Evolutionary conservation across 2,113 vertebrate genomes (phyloP).

Genomic region (Odontesthes bonariensis): DNA sequence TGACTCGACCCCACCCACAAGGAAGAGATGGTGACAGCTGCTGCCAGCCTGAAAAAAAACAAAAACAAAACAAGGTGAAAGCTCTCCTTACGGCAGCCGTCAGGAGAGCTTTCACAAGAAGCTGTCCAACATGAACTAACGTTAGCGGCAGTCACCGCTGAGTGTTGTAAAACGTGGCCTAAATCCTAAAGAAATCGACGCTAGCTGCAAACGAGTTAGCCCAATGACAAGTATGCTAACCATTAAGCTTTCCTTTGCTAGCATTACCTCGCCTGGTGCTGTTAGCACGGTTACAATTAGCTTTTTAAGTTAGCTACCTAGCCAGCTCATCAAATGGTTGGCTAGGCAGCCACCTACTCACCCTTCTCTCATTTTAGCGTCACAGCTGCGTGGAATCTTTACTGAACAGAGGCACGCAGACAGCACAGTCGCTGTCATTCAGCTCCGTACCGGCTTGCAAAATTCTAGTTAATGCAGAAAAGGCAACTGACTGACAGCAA

Average conservation of each 20-base stretch:
- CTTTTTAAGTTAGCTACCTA: slow-evolving; percentile 38
- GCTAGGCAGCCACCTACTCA: slow-evolving; percentile 57
- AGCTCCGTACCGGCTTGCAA: background rate
- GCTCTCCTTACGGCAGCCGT: background rate
- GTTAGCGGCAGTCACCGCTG: background rate
- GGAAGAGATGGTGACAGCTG: background rate
- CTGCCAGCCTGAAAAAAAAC: background rate
- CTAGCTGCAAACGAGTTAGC: slow-evolving; percentile 1
- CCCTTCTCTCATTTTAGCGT: slow-evolving; percentile 72
- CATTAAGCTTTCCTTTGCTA: slow-evolving; percentile 8
- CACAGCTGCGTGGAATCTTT: slow-evolving; percentile 14
- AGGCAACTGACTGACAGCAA: slow-evolving; percentile 19
- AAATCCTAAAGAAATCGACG: background rate
- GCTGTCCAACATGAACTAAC: background rate
- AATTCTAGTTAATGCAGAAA: background rate
- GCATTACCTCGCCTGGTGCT: slow-evolving; percentile 6
- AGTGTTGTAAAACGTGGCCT: background rate
- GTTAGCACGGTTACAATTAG: slow-evolving; percentile 3
- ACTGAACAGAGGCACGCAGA: background rate
- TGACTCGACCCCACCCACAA: slow-evolving; percentile 35
- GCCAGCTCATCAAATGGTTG: slow-evolving; percentile 12
- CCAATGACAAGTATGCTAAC: slow-evolving; percentile 14
- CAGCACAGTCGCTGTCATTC: slow-evolving; percentile 25
- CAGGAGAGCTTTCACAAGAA: slow-evolving; percentile 6
- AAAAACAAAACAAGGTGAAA: background rate